Conservation (phyloP, 2,888 invertebrate species). For the Chalcis sispes region DNA sequence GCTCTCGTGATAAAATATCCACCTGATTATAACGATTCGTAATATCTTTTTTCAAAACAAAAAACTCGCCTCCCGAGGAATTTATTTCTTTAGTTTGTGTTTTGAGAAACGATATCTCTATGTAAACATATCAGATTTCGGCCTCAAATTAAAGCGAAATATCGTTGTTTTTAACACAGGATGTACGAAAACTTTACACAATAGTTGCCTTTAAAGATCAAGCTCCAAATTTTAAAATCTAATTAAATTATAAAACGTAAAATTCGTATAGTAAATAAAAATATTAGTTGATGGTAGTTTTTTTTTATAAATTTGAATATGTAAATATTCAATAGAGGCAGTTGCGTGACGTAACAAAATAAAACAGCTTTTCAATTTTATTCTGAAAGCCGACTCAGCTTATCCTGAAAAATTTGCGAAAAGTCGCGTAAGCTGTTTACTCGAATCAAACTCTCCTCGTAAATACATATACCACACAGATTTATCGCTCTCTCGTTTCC, state of each 20-base stretch:
- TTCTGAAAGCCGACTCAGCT: constrained; percentile 22
- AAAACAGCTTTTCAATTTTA: no score
- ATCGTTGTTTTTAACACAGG: constrained; percentile 13
- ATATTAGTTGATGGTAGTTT: no score
- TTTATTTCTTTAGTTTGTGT: constrained; percentile 35
- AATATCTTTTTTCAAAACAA: constrained; percentile 48
- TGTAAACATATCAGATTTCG: constrained; percentile 47
- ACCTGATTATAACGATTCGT: constrained; percentile 28
- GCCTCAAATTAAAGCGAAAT: constrained; percentile 48
- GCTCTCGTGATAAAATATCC: constrained; percentile 22
- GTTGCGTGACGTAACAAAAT: no score
- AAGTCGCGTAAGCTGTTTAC: constrained; percentile 42
- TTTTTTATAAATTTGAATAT: no score
- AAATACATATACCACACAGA: background rate
- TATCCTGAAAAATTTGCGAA: constrained; percentile 34
- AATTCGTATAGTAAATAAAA: no score
- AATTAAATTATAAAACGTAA: no score
- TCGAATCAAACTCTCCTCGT: background rate
- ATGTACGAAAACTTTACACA: constrained; percentile 20
- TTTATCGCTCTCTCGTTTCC: constrained; percentile 36
- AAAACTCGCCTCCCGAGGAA: constrained; percentile 33
- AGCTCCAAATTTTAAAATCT: background rate
- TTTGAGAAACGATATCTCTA: constrained; percentile 50
- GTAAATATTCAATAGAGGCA: background rate
- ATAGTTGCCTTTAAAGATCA: no score